These are phyloP conservation scores for Eubasilissa splendida DNA, from an alignment of 2,888 invertebrate species.

Conservation along the genomic window DNA sequence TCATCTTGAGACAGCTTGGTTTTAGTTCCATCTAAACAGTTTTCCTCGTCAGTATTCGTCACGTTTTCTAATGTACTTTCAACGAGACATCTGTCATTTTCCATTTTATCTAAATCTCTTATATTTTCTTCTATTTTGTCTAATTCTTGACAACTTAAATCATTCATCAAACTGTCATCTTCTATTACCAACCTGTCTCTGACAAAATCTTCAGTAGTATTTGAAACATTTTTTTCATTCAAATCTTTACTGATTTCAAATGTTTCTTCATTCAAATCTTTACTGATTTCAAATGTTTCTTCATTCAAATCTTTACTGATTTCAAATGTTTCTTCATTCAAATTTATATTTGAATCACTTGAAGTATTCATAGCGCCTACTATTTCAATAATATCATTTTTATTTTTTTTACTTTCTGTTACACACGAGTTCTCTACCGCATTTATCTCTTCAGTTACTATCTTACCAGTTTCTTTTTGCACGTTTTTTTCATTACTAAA, in stretches of 20 bases:
- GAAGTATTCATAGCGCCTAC: not conserved
- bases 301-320: not conserved
- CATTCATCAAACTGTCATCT: slow-evolving; percentile 28
- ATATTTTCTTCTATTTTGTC: slow-evolving; percentile 19
- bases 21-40: not conserved
- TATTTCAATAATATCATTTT: not conserved
- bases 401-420: not conserved
- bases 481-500: not conserved
- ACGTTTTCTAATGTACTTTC: slow-evolving; percentile 11
- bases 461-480: not conserved
- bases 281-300: not conserved
- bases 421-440: no score
- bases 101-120: not conserved
- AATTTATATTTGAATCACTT: not conserved
- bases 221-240: no score
- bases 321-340: not conserved
- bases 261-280: no score
- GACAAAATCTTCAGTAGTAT: no score
- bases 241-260: not conserved
- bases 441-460: no score
- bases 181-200: not conserved
- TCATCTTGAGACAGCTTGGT: not conserved
- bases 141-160: slow-evolving; percentile 18
- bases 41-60: not conserved
- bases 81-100: not conserved